These are phyloP conservation scores for Panonychus citri DNA, from an alignment of 1,140 invertebrate genomes.

Conservation along the genomic window DNA sequence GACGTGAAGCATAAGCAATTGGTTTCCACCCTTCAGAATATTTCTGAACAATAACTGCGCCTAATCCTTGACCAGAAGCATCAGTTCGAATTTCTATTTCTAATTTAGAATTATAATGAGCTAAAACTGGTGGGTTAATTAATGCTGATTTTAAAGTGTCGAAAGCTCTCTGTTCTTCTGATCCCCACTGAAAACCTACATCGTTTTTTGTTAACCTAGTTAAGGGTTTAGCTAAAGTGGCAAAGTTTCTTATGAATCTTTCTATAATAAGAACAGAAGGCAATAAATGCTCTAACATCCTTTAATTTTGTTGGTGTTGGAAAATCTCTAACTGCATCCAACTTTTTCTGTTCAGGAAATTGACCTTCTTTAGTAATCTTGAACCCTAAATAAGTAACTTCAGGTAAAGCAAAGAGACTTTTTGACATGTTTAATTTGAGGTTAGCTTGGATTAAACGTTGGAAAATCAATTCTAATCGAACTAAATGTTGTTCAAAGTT, in stretches of 20 bases:
- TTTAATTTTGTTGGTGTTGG: slow-evolving; percentile 16
- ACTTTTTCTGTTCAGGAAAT: slow-evolving; percentile 16
- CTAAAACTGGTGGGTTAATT: slow-evolving; percentile 6
- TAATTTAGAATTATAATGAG: slow-evolving; percentile 3
- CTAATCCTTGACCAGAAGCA: slow-evolving; percentile 11
- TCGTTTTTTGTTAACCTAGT: slow-evolving; percentile 13
- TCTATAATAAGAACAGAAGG: slow-evolving; percentile 13
- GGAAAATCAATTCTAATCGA: slow-evolving; percentile 14
- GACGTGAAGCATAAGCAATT: slow-evolving; percentile 7
- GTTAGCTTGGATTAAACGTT: slow-evolving; percentile 7
- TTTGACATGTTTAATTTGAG: slow-evolving; percentile 17
- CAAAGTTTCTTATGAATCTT: slow-evolving; percentile 12
- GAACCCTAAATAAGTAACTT: slow-evolving; percentile 12
- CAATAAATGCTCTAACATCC: slow-evolving; percentile 18
- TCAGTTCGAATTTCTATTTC: slow-evolving; percentile 7
- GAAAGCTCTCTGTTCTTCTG: slow-evolving; percentile 18
- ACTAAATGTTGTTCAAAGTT: slow-evolving; percentile 14
- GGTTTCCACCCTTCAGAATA: slow-evolving; percentile 1
- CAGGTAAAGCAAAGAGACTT: slow-evolving; percentile 6
- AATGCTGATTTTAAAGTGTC: slow-evolving; percentile 21
- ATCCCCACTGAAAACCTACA: slow-evolving; percentile 5
- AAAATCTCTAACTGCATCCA: slow-evolving; percentile 15
- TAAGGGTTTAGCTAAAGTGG: slow-evolving; percentile 10
- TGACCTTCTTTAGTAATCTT: slow-evolving; percentile 15
- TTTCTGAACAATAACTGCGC: slow-evolving; percentile 9